These are phyloP conservation scores for Bombylius major DNA, from an alignment of 2,888 invertebrate genomes.

Conservation along the genomic window DNA sequence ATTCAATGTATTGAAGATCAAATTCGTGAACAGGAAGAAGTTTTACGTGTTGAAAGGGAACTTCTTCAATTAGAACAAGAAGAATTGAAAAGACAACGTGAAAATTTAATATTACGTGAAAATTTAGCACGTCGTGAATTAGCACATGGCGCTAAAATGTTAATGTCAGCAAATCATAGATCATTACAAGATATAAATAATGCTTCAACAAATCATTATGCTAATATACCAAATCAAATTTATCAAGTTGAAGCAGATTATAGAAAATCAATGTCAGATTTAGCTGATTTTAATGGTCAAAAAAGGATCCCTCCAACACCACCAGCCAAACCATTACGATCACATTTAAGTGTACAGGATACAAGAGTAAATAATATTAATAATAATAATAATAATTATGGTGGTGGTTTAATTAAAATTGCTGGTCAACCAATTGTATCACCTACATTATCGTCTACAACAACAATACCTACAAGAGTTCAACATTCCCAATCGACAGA, in stretches of 20 bases:
- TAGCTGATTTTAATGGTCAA: conserved; percentile 16
- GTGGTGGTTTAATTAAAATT: conserved; percentile 26
- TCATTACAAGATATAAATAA: conserved; percentile 51
- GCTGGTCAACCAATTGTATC: conserved; percentile 15
- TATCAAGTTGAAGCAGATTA: conserved; percentile 38
- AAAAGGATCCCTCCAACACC: conserved; percentile 37
- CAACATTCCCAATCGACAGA: conserved; percentile 40
- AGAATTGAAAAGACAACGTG: conserved; percentile 60
- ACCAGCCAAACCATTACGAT: conserved; percentile 44
- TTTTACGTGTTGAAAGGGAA: conserved; percentile 66
- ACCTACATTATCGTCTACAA: not conserved
- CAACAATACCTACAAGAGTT: not conserved
- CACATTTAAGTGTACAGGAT: conserved; percentile 7
- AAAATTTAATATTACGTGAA: conserved; percentile 54
- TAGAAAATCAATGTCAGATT: conserved; percentile 46
- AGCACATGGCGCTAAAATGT: conserved; percentile 35
- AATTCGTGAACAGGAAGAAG: conserved; percentile 57
- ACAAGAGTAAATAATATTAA: not conserved
- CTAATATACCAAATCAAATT: conserved; percentile 24
- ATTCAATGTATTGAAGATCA: conserved; percentile 51
- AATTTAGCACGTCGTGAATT: conserved; percentile 43
- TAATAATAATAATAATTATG: not conserved
- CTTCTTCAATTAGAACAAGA: conserved; percentile 65
- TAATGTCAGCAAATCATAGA: conserved; percentile 32
- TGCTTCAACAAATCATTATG: conserved; percentile 33